A percentile compares a stretch with the other conserved stretches of the same genome.
Conservation (phyloP, 2,113 vertebrate genomes). For the Corythoichthys intestinalis region DNA sequence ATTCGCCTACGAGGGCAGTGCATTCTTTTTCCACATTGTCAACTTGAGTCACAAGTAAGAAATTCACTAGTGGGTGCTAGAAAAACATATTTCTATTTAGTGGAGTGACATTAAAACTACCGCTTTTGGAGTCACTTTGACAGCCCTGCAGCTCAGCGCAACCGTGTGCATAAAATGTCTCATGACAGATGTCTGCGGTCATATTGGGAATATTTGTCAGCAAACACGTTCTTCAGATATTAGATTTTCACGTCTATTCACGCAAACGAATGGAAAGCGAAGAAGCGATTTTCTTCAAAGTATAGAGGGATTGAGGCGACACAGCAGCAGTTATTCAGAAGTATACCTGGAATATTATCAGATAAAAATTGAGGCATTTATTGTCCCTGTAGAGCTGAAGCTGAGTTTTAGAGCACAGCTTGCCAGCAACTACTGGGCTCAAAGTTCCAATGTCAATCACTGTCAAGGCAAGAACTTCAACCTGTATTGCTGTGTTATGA, state of each 20-base stretch:
- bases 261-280: conserved; percentile 25
- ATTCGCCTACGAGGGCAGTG: conserved; percentile 23
- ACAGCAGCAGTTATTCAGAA: conserved; percentile 34
- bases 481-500: conserved; percentile 17
- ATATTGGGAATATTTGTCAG: conserved; percentile 51
- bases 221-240: conserved; percentile 47
- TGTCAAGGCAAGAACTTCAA: conserved; percentile 7
- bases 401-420: conserved; percentile 22
- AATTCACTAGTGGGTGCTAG: conserved; percentile 11
- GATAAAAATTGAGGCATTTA: conserved; percentile 37
- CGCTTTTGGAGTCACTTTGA: conserved; percentile 38
- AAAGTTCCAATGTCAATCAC: conserved; percentile 14
- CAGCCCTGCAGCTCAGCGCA: conserved; percentile 19
- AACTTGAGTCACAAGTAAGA: conserved; percentile 30
- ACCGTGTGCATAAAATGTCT: conserved; percentile 37
- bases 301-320: conserved; percentile 29
- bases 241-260: conserved; percentile 34
- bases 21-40: conserved; percentile 39
- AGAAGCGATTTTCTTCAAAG: conserved; percentile 46
- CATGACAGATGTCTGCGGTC: conserved; percentile 46
- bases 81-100: conserved; percentile 25
- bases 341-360: conserved; percentile 35
- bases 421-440: conserved; percentile 7
- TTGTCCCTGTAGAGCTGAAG: conserved; percentile 20
- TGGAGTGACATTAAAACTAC: conserved; percentile 25